Percentiles rank a stretch among this genome's conserved stretches.
Evolutionary conservation across 2,888 invertebrate species (phyloP).

Genomic region (Hyalella azteca): DNA sequence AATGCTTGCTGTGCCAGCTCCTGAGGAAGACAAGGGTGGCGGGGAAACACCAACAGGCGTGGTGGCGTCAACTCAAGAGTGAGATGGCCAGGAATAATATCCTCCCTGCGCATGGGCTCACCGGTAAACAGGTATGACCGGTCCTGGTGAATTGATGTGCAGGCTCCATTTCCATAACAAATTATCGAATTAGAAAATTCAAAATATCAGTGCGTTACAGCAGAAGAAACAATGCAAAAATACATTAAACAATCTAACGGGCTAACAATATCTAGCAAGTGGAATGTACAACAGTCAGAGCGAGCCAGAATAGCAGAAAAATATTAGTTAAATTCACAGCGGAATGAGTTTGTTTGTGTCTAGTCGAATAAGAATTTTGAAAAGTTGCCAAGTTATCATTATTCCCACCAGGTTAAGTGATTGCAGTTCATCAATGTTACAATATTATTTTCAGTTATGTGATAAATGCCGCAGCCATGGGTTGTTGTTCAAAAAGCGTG

Average conservation of each 20-base stretch:
- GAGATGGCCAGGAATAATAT: constrained; percentile 21
- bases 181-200: no score
- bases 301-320: no score
- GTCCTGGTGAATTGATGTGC: no score
- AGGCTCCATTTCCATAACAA: no score
- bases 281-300: no score
- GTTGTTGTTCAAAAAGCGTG: constrained; percentile 44
- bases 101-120: not conserved
- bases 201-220: no score
- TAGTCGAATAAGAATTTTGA: not conserved
- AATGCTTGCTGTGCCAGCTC: constrained; percentile 51
- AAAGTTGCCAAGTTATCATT: not conserved
- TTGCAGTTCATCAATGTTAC: not conserved
- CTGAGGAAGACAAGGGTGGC: constrained; percentile 41
- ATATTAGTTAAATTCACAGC: not conserved
- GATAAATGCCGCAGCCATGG: constrained; percentile 55
- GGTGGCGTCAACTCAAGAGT: constrained; percentile 47
- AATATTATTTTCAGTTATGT: constrained; percentile 50
- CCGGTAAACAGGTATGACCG: not conserved
- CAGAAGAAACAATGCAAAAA: no score
- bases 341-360: not conserved
- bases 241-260: no score
- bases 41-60: constrained; percentile 54
- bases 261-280: no score
- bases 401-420: not conserved